Base-by-base conservation (phyloP, 2,888 invertebrate genomes). In the Drosophila anomalata region DNA sequence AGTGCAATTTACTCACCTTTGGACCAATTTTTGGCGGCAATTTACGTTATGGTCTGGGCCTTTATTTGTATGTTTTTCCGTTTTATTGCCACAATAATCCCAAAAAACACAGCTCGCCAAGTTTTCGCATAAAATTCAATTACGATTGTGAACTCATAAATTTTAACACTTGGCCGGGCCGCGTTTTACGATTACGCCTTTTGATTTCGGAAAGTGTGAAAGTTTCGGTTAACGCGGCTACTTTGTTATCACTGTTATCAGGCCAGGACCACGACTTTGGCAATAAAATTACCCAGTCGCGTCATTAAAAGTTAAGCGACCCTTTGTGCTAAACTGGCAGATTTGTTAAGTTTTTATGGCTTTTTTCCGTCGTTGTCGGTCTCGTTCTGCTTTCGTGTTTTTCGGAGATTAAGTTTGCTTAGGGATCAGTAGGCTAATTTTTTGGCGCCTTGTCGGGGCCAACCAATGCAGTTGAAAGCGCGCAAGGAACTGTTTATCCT, bases 121-220 rank as follows among this genome's bases (percentile, higher is more conserved):
- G 72, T 82, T 85, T 77, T 75, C 73, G 57, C 82, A 82, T 88
- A 73, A 86, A 87, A 86, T 86, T 86, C 79, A 86, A 87, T 86
- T 86, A 73, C 81, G 71, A 76, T 78, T 78, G 76, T 60, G 63
- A 62, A 69, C 68, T 61, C 73, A 79, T 79, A 76, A 79, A 87
- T 79, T 78, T 74, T 54, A 73, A 73, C 77, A 84, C 87, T 86
- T 77, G 69, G 61, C 51, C 74, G 56, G 69, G 61, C 48, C 74
- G 56, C 70, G 56, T 71, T 75, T 71, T 66, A 71, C 58, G 60
- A 67, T 67, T 57, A 55, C 44, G 63, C 42, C 69, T 29, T 70
- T 70, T 71, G 63, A 65, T 71, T 71, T 65, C 39, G 42, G 44
- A 57, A 50, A 61, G 51, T 50, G 58, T 59, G 53, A 53, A 69